Conservation (phyloP, 2,888 invertebrate species). For the Acrobasis suavella region DNA sequence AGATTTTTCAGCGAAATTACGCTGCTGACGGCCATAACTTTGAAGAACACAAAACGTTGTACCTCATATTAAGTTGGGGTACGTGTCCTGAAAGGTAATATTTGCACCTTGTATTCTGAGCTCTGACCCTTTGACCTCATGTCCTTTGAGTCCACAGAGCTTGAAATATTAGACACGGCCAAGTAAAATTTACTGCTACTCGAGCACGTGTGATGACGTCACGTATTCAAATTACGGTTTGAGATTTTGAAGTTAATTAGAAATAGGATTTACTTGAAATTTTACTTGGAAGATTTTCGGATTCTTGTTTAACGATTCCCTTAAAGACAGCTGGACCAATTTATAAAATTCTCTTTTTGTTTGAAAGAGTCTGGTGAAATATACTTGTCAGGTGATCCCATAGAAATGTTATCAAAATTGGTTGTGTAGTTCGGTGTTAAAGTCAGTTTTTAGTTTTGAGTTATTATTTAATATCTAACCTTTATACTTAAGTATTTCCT, state of each 20-base stretch:
- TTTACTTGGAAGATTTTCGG: too few relatives aligned
- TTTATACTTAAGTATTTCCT: too few relatives aligned
- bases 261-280: background rate
- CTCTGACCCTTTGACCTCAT: constrained; percentile 12
- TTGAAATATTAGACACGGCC: background rate
- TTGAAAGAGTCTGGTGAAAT: too few relatives aligned
- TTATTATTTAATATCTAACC: too few relatives aligned
- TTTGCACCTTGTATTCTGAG: constrained; percentile 6
- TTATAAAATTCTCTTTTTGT: too few relatives aligned
- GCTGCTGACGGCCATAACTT: constrained; percentile 5
- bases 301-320: too few relatives aligned
- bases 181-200: background rate
- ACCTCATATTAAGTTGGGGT: constrained; percentile 7
- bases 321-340: too few relatives aligned
- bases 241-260: background rate
- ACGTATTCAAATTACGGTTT: background rate
- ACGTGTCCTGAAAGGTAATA: constrained; percentile 12
- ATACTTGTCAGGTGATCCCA: too few relatives aligned
- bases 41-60: constrained; percentile 12
- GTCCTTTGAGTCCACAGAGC: constrained; percentile 4
- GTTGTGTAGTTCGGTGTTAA: too few relatives aligned
- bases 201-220: constrained; percentile 1
- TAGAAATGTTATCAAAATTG: too few relatives aligned
- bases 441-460: too few relatives aligned
- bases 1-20: constrained; percentile 6